Conservation (phyloP, 2,797 vertebrate species). For the Enteromius unitaeniatus region DNA sequence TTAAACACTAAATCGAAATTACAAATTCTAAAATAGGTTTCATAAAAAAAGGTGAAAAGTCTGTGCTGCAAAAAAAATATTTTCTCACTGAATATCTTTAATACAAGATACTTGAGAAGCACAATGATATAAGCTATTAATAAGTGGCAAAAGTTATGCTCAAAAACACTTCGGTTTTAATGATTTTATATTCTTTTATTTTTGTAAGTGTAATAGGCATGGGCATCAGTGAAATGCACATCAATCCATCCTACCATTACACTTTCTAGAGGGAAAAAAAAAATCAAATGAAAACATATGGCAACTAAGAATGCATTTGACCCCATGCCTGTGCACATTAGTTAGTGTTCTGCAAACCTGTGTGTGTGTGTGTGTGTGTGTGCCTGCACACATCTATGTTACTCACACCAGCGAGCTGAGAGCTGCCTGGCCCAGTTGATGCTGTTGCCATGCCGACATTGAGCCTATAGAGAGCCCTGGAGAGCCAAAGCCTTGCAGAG, state of each 20-base stretch:
- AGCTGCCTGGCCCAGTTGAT: slow-evolving; percentile 92
- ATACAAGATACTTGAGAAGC: neutral
- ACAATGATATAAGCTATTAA: neutral
- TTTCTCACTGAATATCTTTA: neutral
- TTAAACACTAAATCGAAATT: neutral
- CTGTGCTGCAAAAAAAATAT: neutral
- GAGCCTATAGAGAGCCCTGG: slow-evolving; percentile 95
- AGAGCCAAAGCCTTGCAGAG: slow-evolving; percentile 95
- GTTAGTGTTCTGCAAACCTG: slow-evolving; percentile 8
- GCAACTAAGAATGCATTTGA: slow-evolving; percentile 29
- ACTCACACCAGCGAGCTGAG: slow-evolving; percentile 99
- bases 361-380: slow-evolving; percentile 31
- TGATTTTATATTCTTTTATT: too few species aligned
- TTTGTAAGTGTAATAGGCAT: neutral
- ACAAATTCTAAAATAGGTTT: neutral
- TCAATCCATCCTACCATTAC: neutral
- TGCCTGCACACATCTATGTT: slow-evolving; percentile 56
- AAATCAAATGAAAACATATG: neutral
- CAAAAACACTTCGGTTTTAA: neutral
- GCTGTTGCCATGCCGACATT: slow-evolving; percentile 98
- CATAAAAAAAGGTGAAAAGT: neutral
- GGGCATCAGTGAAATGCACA: neutral
- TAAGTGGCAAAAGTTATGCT: neutral
- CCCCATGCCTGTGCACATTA: slow-evolving; percentile 3
- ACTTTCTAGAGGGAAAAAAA: neutral